These are phyloP conservation scores for Zeugodacus cucurbitae DNA, from an alignment of 1,140 invertebrate species.

Conservation along the genomic window DNA sequence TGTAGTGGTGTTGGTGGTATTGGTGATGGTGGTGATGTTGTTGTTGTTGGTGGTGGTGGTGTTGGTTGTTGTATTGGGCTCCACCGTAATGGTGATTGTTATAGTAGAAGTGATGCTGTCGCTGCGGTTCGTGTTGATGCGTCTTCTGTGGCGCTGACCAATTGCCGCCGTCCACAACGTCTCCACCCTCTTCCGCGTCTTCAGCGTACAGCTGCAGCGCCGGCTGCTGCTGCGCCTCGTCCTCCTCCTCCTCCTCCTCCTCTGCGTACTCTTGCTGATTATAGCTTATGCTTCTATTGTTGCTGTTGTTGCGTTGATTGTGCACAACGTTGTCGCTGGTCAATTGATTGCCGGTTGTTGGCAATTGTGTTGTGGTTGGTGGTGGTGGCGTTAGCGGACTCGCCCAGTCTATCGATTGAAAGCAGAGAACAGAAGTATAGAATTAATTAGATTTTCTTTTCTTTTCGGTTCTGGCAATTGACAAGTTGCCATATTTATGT, in stretches of 20 bases:
- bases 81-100: slow-evolving; percentile 33
- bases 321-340: slow-evolving; percentile 24
- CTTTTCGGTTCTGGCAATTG: neutral
- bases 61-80: slow-evolving; percentile 1
- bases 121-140: neutral
- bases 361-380: slow-evolving; percentile 34
- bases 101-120: slow-evolving; percentile 10
- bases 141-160: neutral
- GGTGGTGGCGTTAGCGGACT: slow-evolving; percentile 55
- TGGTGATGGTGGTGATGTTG: neutral
- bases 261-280: neutral
- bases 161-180: slow-evolving; percentile 24
- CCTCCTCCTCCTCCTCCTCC: neutral
- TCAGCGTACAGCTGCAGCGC: neutral
- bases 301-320: slow-evolving; percentile 16
- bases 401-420: slow-evolving; percentile 58
- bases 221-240: neutral
- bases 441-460: neutral
- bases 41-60: slow-evolving; percentile 34
- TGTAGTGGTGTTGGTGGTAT: neutral
- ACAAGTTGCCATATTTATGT: neutral
- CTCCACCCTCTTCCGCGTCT: neutral
- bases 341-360: neutral
- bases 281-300: slow-evolving; percentile 31
- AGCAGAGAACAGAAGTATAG: slow-evolving; percentile 19